phyloP scores from a whole-genome alignment of 1,140 invertebrate species.

The Trinorchestia longiramus region DNA sequence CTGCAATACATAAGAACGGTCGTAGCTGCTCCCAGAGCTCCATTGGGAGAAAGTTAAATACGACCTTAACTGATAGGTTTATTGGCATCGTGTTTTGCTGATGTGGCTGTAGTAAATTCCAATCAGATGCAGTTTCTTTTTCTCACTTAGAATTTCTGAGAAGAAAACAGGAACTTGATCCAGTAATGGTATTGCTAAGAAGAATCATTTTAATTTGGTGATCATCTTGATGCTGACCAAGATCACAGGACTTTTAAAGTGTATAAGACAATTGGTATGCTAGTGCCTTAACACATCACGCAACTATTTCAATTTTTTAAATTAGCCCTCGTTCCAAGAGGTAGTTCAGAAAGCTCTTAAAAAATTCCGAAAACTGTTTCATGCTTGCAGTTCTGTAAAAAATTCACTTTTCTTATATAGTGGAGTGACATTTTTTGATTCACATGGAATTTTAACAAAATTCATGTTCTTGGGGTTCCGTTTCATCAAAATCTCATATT shows the following conservation, averaged over 20 bases:
- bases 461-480: neutral
- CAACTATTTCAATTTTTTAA: neutral
- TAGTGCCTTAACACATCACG: neutral
- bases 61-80: neutral
- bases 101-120: slow-evolving; percentile 34
- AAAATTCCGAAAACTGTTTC: neutral
- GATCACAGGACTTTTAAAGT: neutral
- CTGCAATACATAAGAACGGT: neutral
- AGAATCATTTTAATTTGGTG: neutral
- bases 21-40: neutral
- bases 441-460: neutral
- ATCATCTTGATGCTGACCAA: neutral
- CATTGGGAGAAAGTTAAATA: slow-evolving; percentile 10
- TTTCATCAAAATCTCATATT: no score
- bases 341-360: neutral
- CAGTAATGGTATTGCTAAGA: neutral
- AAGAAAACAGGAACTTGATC: slow-evolving; percentile 12
- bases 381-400: neutral
- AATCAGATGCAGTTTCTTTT: slow-evolving; percentile 35
- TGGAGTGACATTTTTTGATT: neutral
- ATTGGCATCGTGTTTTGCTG: slow-evolving; percentile 28
- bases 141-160: neutral
- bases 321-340: neutral
- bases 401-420: neutral
- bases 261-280: neutral